These are phyloP conservation scores for Anomalospiza imberbis DNA, from an alignment of 2,797 vertebrate genomes.

Conservation along the genomic window DNA sequence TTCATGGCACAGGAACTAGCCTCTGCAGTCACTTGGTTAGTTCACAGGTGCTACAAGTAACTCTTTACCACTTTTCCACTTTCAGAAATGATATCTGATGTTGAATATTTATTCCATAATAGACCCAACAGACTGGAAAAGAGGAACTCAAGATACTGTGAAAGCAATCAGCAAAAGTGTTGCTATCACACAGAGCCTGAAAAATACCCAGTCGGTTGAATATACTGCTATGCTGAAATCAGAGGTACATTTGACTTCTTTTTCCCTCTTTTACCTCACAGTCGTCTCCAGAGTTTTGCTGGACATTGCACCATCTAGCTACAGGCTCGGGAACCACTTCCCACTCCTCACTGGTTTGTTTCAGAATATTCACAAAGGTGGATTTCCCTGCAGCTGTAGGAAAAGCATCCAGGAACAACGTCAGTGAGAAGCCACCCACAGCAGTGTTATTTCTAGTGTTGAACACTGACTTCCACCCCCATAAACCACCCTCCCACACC, in stretches of 20 bases:
- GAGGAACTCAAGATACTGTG: neutral
- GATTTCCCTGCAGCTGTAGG: slow-evolving; percentile 88
- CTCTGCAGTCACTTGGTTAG: neutral
- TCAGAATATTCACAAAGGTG: slow-evolving; percentile 87
- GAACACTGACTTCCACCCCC: neutral
- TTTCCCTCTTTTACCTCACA: slow-evolving; percentile 78
- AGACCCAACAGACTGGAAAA: neutral
- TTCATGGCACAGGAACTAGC: neutral
- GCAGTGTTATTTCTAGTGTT: fast-evolving
- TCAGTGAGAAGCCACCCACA: fast-evolving
- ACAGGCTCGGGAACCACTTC: slow-evolving; percentile 91
- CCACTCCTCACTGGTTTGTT: slow-evolving; percentile 83
- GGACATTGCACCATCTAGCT: slow-evolving; percentile 93
- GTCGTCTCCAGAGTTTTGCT: slow-evolving; percentile 67
- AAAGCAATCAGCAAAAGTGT: fast-evolving
- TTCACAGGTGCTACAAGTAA: neutral
- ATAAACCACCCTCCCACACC: fast-evolving
- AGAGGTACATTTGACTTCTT: neutral
- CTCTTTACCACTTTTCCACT: fast-evolving
- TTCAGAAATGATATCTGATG: neutral
- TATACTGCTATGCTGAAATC: neutral
- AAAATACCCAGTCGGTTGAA: neutral
- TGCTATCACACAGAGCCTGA: neutral
- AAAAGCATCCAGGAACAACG: neutral
- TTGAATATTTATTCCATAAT: neutral